A percentile compares a stretch with the other conserved stretches of the same genome.
Evolutionary conservation across 2,113 vertebrate genomes (phyloP).

Genomic region (Ctenomys sociabilis): DNA sequence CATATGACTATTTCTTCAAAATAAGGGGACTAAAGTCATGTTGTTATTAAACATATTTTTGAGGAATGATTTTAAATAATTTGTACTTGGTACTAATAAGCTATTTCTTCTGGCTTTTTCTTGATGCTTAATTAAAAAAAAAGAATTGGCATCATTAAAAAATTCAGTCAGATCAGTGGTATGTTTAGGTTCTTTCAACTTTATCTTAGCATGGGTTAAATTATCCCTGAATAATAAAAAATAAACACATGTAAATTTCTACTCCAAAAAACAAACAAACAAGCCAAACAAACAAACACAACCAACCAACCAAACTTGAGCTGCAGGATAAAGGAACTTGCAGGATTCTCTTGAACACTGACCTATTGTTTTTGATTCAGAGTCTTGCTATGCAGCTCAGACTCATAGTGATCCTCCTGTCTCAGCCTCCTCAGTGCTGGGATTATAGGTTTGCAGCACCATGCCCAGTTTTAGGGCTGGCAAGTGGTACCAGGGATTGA

Average conservation of each 20-base stretch:
- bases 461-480: too few relatives aligned
- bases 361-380: background rate
- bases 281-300: background rate
- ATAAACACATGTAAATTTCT: conserved; percentile 55
- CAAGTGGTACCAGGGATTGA: too few relatives aligned
- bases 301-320: too few relatives aligned
- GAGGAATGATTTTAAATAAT: conserved; percentile 57
- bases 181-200: conserved; percentile 54
- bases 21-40: conserved; percentile 23
- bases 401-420: too few relatives aligned
- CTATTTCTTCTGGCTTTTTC: conserved; percentile 41
- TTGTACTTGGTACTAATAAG: background rate
- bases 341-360: background rate
- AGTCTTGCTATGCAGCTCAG: too few relatives aligned
- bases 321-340: background rate
- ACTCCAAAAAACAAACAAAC: background rate
- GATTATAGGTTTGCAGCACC: too few relatives aligned
- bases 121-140: conserved; percentile 53
- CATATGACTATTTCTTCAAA: conserved; percentile 57
- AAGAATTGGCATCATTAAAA: conserved; percentile 38
- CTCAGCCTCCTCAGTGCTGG: too few relatives aligned
- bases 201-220: conserved; percentile 47
- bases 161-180: background rate
- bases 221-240: conserved; percentile 51
- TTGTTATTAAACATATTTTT: conserved; percentile 54